Base-by-base conservation (phyloP, 2,113 vertebrate species). In the Ascaphus truei region DNA sequence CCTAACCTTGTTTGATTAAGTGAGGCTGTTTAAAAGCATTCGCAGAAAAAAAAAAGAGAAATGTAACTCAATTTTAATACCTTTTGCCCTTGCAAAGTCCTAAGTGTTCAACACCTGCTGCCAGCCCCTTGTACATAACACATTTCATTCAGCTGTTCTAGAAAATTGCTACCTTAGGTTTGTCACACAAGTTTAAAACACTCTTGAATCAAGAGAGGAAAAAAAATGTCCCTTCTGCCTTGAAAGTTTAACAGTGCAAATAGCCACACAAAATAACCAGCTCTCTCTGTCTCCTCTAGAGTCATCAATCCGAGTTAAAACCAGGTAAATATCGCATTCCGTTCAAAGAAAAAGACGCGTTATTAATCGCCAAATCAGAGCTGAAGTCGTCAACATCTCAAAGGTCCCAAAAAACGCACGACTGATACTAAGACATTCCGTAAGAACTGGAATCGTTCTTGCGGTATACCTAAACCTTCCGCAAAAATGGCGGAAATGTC, bases 11-110 rank as follows among this genome's bases (percentile, higher is more conserved):
- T 60, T 26, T 60, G 36, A 34, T 60, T 60, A 23, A 60, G 57
- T 58, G 56, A 61, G 25, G 18, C 29, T 61, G 43, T 31, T 62
- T 47, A 43, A 45, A 29, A 62, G 59, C 27, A 23, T 20, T 55
- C 3, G 25, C 41, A 57, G 68, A 41, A 63, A 57, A 66, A 77
- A 2, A 7, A 25, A n/a, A 55, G 65, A 45, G 22, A 47, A 62
- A 61, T 30, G 18, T 48, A 48, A 62, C 59, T 62, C 59, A 29
- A 48, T 62, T 62, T 62, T 41, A 62, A 6, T 47, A 16, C 13
- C 13, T 29, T 62, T 47, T 62, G 59, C 45, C 59, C 59, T 62
- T 62, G 59, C 13, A 41, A 62, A 30, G 59, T 33, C 59, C 37
- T 48, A 62, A 43, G 27, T 62, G 59, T 62, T 34, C 59, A 33